These are phyloP conservation scores for Leucozona laternaria DNA, from an alignment of 2,888 invertebrate genomes.

Conservation along the genomic window DNA sequence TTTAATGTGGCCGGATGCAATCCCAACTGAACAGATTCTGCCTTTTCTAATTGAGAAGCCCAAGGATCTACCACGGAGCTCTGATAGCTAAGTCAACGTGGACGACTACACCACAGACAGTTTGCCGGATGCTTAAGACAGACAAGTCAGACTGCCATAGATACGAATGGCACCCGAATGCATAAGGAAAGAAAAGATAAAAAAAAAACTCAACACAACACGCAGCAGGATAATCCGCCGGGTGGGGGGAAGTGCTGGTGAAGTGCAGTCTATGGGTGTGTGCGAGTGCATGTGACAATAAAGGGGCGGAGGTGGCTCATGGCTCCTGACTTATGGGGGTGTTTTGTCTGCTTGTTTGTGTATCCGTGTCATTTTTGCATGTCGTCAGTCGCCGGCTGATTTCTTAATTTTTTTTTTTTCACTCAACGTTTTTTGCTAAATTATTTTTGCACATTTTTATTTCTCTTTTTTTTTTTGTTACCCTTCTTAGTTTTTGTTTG, in stretches of 20 bases:
- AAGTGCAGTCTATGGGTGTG: conserved; percentile 53
- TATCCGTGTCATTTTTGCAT: conserved; percentile 71
- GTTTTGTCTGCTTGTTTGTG: conserved; percentile 70
- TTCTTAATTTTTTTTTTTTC: conserved; percentile 70
- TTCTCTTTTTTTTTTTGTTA: conserved; percentile 22
- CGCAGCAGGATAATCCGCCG: conserved; percentile 66
- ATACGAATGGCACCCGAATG: conserved; percentile 42
- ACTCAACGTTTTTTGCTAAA: conserved; percentile 39
- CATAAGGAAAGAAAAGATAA: conserved; percentile 25
- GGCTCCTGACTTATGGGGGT: conserved; percentile 65
- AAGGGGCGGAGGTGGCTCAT: conserved; percentile 42
- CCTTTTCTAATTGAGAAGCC: conserved; percentile 25
- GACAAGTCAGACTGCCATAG: conserved; percentile 62
- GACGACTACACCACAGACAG: conserved; percentile 57
- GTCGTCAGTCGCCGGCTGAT: conserved; percentile 68
- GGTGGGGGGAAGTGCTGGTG: conserved; percentile 29
- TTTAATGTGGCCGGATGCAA: conserved; percentile 73
- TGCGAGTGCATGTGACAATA: conserved; percentile 63
- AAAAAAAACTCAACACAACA: conserved; percentile 31
- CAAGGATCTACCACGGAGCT: conserved; percentile 18
- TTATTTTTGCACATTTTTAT: conserved; percentile 59
- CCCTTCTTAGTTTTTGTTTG: conserved; percentile 63
- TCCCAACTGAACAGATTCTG: conserved; percentile 46
- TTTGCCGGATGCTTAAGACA: conserved; percentile 55
- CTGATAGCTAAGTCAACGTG: conserved; percentile 19